phyloP scores from a whole-genome alignment of 2,113 vertebrate species.

The Lichenostomus cassidix region DNA sequence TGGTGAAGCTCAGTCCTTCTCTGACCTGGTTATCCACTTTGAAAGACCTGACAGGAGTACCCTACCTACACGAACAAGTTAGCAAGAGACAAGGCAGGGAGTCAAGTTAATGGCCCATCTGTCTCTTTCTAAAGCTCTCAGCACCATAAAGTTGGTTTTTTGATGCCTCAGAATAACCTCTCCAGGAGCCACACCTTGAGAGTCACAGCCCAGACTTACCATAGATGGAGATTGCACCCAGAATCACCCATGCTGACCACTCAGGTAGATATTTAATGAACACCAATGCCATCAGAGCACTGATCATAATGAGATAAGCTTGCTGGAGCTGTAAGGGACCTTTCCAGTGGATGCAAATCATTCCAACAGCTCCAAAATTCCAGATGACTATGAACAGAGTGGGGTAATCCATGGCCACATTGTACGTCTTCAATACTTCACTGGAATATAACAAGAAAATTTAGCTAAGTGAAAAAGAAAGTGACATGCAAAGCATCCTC shows the following conservation, averaged over 20 bases:
- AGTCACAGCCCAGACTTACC: slow-evolving; percentile 72
- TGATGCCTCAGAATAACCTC: background rate
- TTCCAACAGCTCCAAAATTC: slow-evolving; percentile 97
- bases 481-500: background rate
- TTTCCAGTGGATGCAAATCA: slow-evolving; percentile 98
- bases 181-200: background rate
- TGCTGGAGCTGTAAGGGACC: slow-evolving; percentile 93
- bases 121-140: background rate
- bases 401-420: slow-evolving; percentile 93
- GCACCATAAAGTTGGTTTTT: background rate
- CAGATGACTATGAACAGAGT: slow-evolving; percentile 89
- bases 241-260: slow-evolving; percentile 98
- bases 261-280: slow-evolving; percentile 98
- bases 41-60: background rate
- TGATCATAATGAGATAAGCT: slow-evolving; percentile 96
- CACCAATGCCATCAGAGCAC: slow-evolving; percentile 96
- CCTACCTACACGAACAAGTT: background rate
- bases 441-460: slow-evolving; percentile 65
- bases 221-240: slow-evolving; percentile 94
- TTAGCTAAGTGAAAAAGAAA: background rate
- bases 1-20: background rate
- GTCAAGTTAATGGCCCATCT: background rate
- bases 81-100: background rate
- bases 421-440: slow-evolving; percentile 95
- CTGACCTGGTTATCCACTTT: background rate